These are phyloP conservation scores for Acanthurus leucopareius DNA, from an alignment of 2,797 vertebrate genomes.

Conservation along the genomic window DNA sequence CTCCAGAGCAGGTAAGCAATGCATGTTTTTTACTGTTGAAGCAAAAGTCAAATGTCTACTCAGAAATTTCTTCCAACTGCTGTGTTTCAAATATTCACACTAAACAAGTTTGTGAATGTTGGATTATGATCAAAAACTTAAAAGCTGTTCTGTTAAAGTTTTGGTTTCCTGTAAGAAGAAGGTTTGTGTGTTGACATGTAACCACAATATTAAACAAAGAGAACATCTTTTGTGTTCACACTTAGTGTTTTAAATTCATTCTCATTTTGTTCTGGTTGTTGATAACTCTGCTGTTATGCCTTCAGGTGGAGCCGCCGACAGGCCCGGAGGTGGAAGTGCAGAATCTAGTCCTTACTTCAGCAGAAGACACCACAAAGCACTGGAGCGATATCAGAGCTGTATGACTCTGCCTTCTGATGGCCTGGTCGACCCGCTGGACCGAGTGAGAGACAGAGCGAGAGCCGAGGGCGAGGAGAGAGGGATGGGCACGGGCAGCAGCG, in stretches of 20 bases:
- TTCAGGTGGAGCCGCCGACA: constrained; percentile 51
- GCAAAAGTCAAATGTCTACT: not conserved
- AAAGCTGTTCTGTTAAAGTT: too few species aligned
- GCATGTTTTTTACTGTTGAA: too few species aligned
- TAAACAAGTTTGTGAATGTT: too few species aligned
- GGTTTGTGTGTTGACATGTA: too few species aligned
- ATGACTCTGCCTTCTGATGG: constrained; percentile 70
- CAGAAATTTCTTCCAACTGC: not conserved
- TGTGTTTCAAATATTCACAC: not conserved
- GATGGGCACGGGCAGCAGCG: constrained; percentile 66
- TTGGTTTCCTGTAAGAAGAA: too few species aligned
- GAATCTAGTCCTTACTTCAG: constrained; percentile 87
- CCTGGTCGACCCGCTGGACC: constrained; percentile 60
- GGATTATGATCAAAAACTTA: too few species aligned
- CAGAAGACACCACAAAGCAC: constrained; percentile 76
- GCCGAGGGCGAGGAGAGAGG: constrained; percentile 59
- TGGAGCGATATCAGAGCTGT: constrained; percentile 79
- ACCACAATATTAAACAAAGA: too few species aligned
- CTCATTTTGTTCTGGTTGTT: too few species aligned
- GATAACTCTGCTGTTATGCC: too few species aligned
- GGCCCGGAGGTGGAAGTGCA: constrained; percentile 79
- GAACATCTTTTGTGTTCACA: too few species aligned
- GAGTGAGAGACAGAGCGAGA: constrained; percentile 26
- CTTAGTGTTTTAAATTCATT: too few species aligned
- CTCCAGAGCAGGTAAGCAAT: constrained; percentile 58